Evolutionary conservation across 2,888 invertebrate genomes (phyloP).

Genomic region (Stenodera caucasica): DNA sequence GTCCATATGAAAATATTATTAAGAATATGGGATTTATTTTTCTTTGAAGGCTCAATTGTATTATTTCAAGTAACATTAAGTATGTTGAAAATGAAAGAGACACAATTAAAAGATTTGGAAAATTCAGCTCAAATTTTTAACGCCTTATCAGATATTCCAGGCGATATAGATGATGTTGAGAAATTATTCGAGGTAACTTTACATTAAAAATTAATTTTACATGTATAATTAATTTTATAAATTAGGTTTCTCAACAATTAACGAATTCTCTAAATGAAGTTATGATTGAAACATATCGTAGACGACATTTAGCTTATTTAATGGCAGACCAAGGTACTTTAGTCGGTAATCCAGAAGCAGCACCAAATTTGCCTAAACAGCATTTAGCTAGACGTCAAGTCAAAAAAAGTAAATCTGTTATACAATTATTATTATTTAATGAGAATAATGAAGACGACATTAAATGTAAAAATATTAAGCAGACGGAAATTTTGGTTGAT

Average conservation of each 20-base stretch:
- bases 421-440: slow-evolving; percentile 85
- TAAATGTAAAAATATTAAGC: slow-evolving; percentile 94
- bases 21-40: slow-evolving; percentile 96
- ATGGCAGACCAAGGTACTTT: slow-evolving; percentile 97
- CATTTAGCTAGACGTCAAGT: slow-evolving; percentile 86
- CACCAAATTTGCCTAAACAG: slow-evolving; percentile 92
- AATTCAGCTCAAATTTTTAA: slow-evolving; percentile 99
- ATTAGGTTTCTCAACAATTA: slow-evolving; percentile 69
- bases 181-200: slow-evolving; percentile 75
- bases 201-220: no score
- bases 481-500: slow-evolving; percentile 98
- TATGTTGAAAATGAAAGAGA: slow-evolving; percentile 88
- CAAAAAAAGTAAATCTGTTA: slow-evolving; percentile 86
- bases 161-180: slow-evolving; percentile 90
- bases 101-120: slow-evolving; percentile 79
- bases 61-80: slow-evolving; percentile 93
- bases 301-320: slow-evolving; percentile 90
- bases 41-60: slow-evolving; percentile 92
- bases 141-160: slow-evolving; percentile 93
- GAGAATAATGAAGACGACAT: slow-evolving; percentile 78
- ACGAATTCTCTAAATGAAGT: slow-evolving; percentile 83
- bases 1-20: slow-evolving; percentile 93
- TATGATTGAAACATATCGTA: slow-evolving; percentile 83
- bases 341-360: slow-evolving; percentile 86
- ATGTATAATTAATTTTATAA: no score